These are phyloP conservation scores for Drosophila busckii DNA, from an alignment of 1,140 invertebrate genomes.

Conservation along the genomic window DNA sequence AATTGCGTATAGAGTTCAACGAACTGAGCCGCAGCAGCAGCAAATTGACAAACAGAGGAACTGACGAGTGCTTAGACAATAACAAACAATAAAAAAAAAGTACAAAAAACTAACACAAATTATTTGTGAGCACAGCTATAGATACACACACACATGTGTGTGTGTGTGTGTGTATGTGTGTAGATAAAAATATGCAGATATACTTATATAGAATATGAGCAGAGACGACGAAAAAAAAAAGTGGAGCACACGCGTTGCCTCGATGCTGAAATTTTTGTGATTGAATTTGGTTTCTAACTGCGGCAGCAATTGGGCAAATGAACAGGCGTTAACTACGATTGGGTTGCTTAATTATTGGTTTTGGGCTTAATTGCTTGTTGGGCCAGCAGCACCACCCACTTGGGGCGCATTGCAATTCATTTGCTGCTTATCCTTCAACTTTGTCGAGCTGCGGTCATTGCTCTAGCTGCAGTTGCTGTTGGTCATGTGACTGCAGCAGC, in stretches of 20 bases:
- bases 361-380: no score
- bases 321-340: constrained; percentile 9
- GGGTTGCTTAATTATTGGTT: background rate
- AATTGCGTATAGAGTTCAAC: constrained; percentile 54
- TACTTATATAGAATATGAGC: background rate
- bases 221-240: background rate
- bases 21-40: constrained; percentile 34
- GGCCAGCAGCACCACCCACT: no score
- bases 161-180: constrained; percentile 6
- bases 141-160: constrained; percentile 16
- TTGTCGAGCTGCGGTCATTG: constrained; percentile 68
- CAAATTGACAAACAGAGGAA: constrained; percentile 19
- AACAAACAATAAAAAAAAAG: constrained; percentile 16
- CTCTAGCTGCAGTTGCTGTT: constrained; percentile 43
- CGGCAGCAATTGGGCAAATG: background rate
- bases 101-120: constrained; percentile 15
- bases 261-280: constrained; percentile 4
- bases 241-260: constrained; percentile 1
- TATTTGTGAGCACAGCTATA: no score
- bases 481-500: constrained; percentile 11
- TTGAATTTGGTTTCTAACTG: constrained; percentile 2
- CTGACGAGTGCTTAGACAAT: constrained; percentile 19
- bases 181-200: constrained; percentile 48
- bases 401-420: constrained; percentile 22
- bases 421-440: constrained; percentile 65